Percentiles rank a stretch among this genome's conserved stretches.
Evolutionary conservation across 2,888 invertebrate genomes (phyloP).

Genomic region (Anticlea derivata): DNA sequence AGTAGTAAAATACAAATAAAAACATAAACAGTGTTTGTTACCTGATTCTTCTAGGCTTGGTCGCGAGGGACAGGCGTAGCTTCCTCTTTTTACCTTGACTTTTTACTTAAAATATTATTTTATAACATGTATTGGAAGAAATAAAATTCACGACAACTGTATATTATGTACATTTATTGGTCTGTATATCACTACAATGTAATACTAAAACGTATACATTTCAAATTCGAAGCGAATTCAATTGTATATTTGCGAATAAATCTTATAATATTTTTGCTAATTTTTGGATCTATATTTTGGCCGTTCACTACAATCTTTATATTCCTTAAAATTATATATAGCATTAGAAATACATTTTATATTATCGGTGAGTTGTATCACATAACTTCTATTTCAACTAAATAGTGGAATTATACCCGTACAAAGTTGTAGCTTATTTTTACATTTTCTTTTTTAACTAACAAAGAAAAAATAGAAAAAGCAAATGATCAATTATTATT

Average conservation of each 20-base stretch:
- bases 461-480: too few relatives aligned
- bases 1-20: too few relatives aligned
- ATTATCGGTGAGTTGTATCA: slow-evolving; percentile 41
- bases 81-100: too few relatives aligned
- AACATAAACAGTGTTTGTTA: too few relatives aligned
- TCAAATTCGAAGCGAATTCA: slow-evolving; percentile 27
- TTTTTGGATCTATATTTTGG: slow-evolving; percentile 16
- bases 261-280: background rate
- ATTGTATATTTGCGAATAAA: slow-evolving; percentile 6
- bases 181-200: slow-evolving; percentile 50
- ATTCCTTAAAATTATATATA: slow-evolving; percentile 1
- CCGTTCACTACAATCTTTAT: background rate
- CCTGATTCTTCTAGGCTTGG: too few relatives aligned
- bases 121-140: background rate
- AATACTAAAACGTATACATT: slow-evolving; percentile 80
- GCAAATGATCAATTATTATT: too few relatives aligned
- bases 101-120: too few relatives aligned
- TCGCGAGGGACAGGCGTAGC: too few relatives aligned
- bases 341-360: slow-evolving; percentile 21
- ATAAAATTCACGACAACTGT: background rate
- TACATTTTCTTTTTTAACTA: too few relatives aligned
- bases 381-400: slow-evolving; percentile 29
- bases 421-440: slow-evolving; percentile 15
- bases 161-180: slow-evolving; percentile 17
- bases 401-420: slow-evolving; percentile 37